Base-by-base conservation (phyloP, 2,797 vertebrate species). In the Cuculus canorus region DNA sequence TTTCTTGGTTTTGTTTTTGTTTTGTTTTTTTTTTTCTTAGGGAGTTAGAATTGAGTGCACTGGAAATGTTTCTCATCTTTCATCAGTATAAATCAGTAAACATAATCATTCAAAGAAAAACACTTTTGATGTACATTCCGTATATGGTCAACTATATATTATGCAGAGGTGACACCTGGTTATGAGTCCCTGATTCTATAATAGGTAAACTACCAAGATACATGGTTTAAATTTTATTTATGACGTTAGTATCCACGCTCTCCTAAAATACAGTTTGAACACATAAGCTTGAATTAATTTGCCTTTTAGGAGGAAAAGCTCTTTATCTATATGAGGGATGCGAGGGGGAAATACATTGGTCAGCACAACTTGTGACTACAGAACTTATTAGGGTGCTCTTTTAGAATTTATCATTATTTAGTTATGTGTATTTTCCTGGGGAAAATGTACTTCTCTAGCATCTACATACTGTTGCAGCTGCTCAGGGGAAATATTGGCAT, bases 1-100 rank as follows among this genome's bases (percentile, higher is more conserved):
- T 50, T 84, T 82, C 56, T 95, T 91, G 59, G 2, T 82, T 82
- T 69, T 95, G 59, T 41, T 76, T 76, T 60, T 66, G 64, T 53
- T 82, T 78, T 69, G 70, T 80, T 64, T 72, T 70, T 64, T 72
- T 70, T 61, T 86, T 82, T 73, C 82, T 85, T 68, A 68, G 72
- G 79, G 84, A 91, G 88, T 64, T 37, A 77, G 24, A 52, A 60
- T 47, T 94, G 93, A 92, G 64, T 81, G 90, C 63, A 56, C 75
- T 93, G 83, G 78, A 82, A 88, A 69, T 48, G 35, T 82, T 92
- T 92, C 45, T 94, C 37, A 2, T 91, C 41, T 87, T 48, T 68
- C 22, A 13, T 48, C 75, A 64, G 53, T 87, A 61, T 0, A 45
- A 87, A 91, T 73, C 64, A 66, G 86, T 70, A 84, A 91, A 84